Evolutionary conservation across 2,113 vertebrate genomes (phyloP), one percentile per base, ranked within the genome.

Genomic region (Cyphomyrus plagiostoma): DNA sequence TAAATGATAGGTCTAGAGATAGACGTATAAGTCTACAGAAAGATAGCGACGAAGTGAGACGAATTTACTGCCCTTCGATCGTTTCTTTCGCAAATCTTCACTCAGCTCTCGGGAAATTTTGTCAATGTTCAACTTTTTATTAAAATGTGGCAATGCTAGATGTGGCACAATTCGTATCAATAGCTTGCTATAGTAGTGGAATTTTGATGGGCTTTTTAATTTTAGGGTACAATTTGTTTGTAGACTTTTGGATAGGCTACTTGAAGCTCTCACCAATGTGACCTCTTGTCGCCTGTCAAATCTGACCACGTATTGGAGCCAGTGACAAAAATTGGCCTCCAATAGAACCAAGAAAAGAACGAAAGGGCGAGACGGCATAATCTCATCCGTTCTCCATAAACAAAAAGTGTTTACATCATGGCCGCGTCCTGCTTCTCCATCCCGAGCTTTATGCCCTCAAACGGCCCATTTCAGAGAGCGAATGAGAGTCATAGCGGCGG

Each of bases 331-430:
- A 94, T 93, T 94, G 92, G 91, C 92, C 91, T 92, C 92, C 92
- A 90, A 92, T 92, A 92, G 95, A 93, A 93, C 91, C 92, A 88
- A 93, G 92, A 91, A 94, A 93, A 95, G 92, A 94, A 94, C 93
- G 94, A 92, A 66, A 35, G 90, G 88, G 91, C 91, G 90, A 92
- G 93, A 92, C 91, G 92, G 93, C 92, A 94, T 93, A 94, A 96
- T 96, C 95, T 94, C 95, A 95, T 95, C 95, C 94, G 93, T 93
- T 95, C 92, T 90, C 95, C 94, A 95, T 95, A 95, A 95, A 93
- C 93, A 95, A 89, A 91, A 89, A 74, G 86, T 96, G 93, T 95
- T 96, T 95, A 95, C 92, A 96, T 95, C 94, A 94, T 93, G 74
- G 86, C 85, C 90, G 89, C 85, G 90, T 93, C 92, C 90, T 90